Evolutionary conservation across 2,113 vertebrate species (phyloP).

Genomic region (Microcebus griseorufus): DNA sequence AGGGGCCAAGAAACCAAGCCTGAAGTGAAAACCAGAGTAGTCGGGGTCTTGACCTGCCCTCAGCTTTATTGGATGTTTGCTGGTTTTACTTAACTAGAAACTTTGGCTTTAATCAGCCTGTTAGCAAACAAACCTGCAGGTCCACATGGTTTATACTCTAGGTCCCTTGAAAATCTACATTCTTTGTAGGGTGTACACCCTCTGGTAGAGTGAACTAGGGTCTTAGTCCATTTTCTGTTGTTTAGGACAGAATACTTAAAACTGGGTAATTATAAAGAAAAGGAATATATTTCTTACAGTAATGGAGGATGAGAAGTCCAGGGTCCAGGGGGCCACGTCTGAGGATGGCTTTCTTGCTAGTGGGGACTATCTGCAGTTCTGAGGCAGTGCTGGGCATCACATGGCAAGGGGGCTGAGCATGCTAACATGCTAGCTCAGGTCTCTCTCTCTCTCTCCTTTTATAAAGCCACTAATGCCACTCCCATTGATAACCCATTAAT

Average conservation of each 20-base stretch:
- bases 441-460: neutral
- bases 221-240: neutral
- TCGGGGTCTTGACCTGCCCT: neutral
- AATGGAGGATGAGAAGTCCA: neutral
- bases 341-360: neutral
- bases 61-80: neutral
- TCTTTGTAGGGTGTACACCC: neutral
- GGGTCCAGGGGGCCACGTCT: neutral
- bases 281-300: neutral
- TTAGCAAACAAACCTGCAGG: neutral
- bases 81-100: neutral
- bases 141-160: neutral
- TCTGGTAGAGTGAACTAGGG: neutral
- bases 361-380: neutral
- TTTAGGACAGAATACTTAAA: neutral
- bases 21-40: slow-evolving; percentile 25
- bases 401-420: neutral
- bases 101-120: neutral
- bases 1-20: neutral
- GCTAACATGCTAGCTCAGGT: neutral
- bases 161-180: neutral
- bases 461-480: neutral
- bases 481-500: neutral
- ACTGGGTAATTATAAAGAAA: neutral
- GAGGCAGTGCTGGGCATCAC: neutral